Evolutionary conservation across 1,140 invertebrate genomes (phyloP).

Genomic region (Portunus trituberculatus): DNA sequence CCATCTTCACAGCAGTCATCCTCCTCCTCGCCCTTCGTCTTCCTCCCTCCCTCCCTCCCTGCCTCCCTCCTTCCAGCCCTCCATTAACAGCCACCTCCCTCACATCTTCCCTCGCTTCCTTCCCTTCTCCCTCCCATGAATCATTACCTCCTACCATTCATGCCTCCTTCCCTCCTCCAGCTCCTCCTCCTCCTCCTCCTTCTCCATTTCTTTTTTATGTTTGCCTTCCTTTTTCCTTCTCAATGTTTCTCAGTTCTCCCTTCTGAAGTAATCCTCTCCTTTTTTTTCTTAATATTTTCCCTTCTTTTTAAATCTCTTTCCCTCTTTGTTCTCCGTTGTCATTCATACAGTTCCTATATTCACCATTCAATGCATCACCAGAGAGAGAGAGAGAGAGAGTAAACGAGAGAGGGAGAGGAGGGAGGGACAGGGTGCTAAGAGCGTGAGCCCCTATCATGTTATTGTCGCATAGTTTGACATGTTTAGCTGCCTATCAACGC

Average conservation of each 20-base stretch:
- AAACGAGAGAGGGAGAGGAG: not conserved
- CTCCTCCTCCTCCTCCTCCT: not conserved
- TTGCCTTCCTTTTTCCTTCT: no score
- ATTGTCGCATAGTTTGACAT: slow-evolving; percentile 29
- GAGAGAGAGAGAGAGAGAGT: not conserved
- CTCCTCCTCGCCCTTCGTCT: not conserved
- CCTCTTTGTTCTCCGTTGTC: not conserved
- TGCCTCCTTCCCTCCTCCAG: not conserved
- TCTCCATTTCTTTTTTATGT: not conserved
- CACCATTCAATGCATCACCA: not conserved
- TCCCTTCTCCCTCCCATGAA: slow-evolving; percentile 36
- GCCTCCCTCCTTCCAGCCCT: not conserved
- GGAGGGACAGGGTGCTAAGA: no score
- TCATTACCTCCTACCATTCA: not conserved
- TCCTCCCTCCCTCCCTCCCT: not conserved
- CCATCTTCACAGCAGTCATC: not conserved
- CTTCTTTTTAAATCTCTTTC: not conserved
- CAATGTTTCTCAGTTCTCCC: no score
- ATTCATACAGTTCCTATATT: not conserved
- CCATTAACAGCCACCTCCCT: slow-evolving; percentile 24
- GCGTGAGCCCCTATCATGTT: not conserved
- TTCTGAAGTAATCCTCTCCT: no score
- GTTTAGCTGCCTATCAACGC: not conserved
- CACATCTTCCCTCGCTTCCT: not conserved
- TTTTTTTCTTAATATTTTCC: no score